Base-by-base conservation (phyloP, 2,888 invertebrate species). In the Pheosia tremula region DNA sequence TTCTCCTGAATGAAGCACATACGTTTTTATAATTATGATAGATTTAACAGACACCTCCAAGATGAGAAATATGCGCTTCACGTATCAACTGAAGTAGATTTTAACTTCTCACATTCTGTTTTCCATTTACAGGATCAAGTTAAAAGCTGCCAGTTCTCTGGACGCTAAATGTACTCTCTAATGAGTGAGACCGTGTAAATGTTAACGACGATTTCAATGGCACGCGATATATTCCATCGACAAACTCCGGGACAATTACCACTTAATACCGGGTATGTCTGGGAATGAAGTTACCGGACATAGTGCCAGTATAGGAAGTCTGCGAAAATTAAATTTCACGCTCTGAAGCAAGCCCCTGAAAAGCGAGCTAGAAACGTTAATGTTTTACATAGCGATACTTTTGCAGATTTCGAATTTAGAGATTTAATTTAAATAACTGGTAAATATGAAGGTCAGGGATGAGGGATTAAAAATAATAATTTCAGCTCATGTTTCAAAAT, bases 231-330 rank as follows among this genome's bases (percentile, higher is more conserved):
- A n/a, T 11, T 47, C 47, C n/a, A 11, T 47, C 47, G 47, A 47
- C 47, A 47, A 47, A 47, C n/a, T 47, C 47, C n/a, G 47, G n/a
- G 47, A 11, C 47, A 47, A 47, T 47, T 47, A n/a, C 47, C 47
- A 47, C 47, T 47, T n/a, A 5, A n/a, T 24, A n/a, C 47, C 47
- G n/a, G 47, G n/a, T 47, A 47, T 47, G 47, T n/a, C 47, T 47
- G 9, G 24, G 24, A 24, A 24, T 24, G 24, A 24, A 24, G 24
- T 24, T 24, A 24, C 24, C 24, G 24, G 47, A 47, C n/a, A 9
- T 5, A 47, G n/a, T 6, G n/a, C 5, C 5, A 47, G n/a, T 47
- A 11, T 47, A 5, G 24, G 24, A 24, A 24, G 11, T 47, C 47
- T 47, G 11, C n/a, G 47, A n/a, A 5, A 47, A n/a, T 11, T 47